Conservation (phyloP, 2,113 vertebrate genomes). For the Vulpes ferrilata region DNA sequence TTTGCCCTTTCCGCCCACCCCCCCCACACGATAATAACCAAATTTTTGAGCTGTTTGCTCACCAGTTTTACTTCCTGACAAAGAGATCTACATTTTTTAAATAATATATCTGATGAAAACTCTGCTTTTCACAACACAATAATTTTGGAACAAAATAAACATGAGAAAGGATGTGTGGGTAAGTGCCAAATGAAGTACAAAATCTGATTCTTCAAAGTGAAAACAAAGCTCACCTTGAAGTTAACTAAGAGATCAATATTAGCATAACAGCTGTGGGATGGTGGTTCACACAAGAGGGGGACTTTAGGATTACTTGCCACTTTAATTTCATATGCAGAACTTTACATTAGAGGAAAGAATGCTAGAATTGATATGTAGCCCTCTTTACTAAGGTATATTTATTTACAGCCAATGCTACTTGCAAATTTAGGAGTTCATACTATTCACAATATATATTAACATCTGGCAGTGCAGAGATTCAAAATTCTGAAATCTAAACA, state of each 20-base stretch:
- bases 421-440: background rate
- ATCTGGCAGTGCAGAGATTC: background rate
- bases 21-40: background rate
- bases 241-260: background rate
- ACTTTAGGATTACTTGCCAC: background rate
- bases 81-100: background rate
- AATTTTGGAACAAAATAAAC: background rate
- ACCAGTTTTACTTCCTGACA: background rate
- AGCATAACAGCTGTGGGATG: background rate
- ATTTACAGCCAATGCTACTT: background rate
- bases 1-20: background rate
- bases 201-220: background rate
- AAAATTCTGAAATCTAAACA: slow-evolving; percentile 50
- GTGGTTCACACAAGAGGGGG: background rate
- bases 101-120: background rate
- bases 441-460: slow-evolving; percentile 19
- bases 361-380: background rate
- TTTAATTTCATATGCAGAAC: background rate
- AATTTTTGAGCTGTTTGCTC: background rate
- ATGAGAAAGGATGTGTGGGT: background rate
- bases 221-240: background rate
- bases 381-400: background rate
- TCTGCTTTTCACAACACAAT: background rate
- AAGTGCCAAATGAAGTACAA: background rate
- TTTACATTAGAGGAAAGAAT: background rate